Base-by-base conservation (phyloP, 2,888 invertebrate species). In the Aphodius granarius region DNA sequence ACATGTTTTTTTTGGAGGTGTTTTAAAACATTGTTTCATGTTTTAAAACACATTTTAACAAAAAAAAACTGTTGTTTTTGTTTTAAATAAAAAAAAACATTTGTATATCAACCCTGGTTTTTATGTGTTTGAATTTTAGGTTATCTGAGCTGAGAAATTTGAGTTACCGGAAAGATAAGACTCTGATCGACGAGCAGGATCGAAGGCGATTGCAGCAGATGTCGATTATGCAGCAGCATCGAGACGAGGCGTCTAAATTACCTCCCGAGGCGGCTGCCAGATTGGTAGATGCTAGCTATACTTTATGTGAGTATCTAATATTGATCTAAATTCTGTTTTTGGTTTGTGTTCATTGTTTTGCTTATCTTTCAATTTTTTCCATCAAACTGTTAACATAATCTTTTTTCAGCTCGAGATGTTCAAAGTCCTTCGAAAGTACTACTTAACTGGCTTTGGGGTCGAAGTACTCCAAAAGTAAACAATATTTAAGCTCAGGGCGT, bases 371-470 rank as follows among this genome's bases (percentile, higher is more conserved):
- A 5, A 23, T 4, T 23, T 23, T n/a, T n/a, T n/a, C n/a, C n/a
- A n/a, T n/a, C 62, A 64, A 23, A 22, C 21, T 73, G 73, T 66
- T 21, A 17, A 18, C 15, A 78, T 81, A 81, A 82, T 82, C 82
- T 76, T 81, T 90, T 89, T 75, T 87, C n/a, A 95, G 94, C 94
- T 81, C 93, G 94, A 83, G 92, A 94, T 84, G 91, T 92, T 72
- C 94, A 94, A 86, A 94, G 94, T 85, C 93, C 95, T 22, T 92
- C 94, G 76, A 94, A 93, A 79, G 93, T 94, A 78, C 90, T 95
- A 71, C 87, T 95, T 79, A 94, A 95, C 87, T 95, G 95, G 95
- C 89, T 95, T 76, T 92, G 94, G 91, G 95, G 95, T 78, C 93
- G 91, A 85, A 93, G 92, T 83, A 91, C 91, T 22, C 91, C 91